A percentile compares a stretch with the other conserved stretches of the same genome.
Evolutionary conservation across 2,888 invertebrate species (phyloP).

Genomic region (Heliconius cydno): DNA sequence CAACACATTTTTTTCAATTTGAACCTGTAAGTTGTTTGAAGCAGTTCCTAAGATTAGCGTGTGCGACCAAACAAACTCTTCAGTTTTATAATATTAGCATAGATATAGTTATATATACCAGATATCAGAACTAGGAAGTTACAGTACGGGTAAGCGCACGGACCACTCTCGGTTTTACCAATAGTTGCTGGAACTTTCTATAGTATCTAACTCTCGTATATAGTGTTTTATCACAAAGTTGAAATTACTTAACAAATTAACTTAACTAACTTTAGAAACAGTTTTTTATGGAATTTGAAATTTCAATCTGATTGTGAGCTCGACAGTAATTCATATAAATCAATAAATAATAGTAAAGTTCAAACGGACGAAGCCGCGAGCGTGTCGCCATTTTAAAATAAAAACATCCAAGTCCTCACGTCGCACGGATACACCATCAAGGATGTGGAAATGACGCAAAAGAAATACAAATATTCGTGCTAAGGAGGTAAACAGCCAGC

Average conservation of each 20-base stretch:
- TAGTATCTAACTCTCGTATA: not conserved
- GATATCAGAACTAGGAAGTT: not conserved
- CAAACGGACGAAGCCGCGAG: no score
- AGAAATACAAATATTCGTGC: constrained; percentile 19
- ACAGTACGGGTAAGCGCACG: constrained; percentile 15
- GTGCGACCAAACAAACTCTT: no score
- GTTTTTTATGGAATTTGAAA: no score
- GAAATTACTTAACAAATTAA: not conserved
- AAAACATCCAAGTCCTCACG: not conserved
- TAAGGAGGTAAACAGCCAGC: constrained; percentile 10
- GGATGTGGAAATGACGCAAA: constrained; percentile 24
- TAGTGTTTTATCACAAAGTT: not conserved
- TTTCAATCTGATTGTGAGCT: no score
- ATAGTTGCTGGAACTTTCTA: constrained; percentile 35
- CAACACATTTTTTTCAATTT: no score
- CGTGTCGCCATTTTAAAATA: no score
- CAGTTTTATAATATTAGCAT: no score
- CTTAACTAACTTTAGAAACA: no score
- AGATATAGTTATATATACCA: not conserved
- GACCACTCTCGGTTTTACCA: constrained; percentile 34
- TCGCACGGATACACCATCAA: constrained; percentile 6
- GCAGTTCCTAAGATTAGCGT: no score
- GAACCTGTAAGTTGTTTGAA: no score
- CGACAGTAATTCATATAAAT: no score
- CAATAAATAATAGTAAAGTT: no score